Evolutionary conservation across 2,888 invertebrate genomes (phyloP).

Genomic region (Zygogramma bicolorata): DNA sequence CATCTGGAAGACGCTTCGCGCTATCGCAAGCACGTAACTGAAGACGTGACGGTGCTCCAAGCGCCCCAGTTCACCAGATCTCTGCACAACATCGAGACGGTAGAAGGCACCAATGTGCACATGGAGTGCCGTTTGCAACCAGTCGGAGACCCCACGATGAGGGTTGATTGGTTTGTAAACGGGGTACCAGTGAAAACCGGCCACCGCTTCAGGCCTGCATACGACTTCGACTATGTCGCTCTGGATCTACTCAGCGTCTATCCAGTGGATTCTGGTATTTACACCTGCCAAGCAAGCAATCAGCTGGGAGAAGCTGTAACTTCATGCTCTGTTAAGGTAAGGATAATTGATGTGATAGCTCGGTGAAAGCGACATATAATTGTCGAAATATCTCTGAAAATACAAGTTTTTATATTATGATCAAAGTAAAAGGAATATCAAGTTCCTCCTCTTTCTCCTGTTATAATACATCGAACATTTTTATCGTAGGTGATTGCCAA

Average conservation of each 20-base stretch:
- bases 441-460: too few species aligned
- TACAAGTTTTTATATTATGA: too few species aligned
- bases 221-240: conserved; percentile 97
- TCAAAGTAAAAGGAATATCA: too few species aligned
- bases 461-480: too few species aligned
- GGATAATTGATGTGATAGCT: too few species aligned
- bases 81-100: conserved; percentile 88
- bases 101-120: conserved; percentile 92
- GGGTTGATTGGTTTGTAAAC: conserved; percentile 96
- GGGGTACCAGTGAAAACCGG: conserved; percentile 93
- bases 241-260: conserved; percentile 96
- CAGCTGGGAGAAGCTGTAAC: conserved; percentile 95
- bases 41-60: conserved; percentile 86
- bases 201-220: conserved; percentile 93
- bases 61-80: conserved; percentile 90
- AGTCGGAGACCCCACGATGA: conserved; percentile 91
- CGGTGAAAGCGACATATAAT: too few species aligned
- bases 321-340: conserved; percentile 88
- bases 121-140: conserved; percentile 92
- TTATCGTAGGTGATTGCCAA: conserved; percentile 93
- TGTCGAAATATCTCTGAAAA: too few species aligned
- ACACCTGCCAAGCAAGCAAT: conserved; percentile 95
- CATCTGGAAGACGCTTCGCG: conserved; percentile 86
- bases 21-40: conserved; percentile 77
- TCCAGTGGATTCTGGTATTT: conserved; percentile 96